phyloP scores from a whole-genome alignment of 2,113 vertebrate species.

The Antechinus flavipes region DNA sequence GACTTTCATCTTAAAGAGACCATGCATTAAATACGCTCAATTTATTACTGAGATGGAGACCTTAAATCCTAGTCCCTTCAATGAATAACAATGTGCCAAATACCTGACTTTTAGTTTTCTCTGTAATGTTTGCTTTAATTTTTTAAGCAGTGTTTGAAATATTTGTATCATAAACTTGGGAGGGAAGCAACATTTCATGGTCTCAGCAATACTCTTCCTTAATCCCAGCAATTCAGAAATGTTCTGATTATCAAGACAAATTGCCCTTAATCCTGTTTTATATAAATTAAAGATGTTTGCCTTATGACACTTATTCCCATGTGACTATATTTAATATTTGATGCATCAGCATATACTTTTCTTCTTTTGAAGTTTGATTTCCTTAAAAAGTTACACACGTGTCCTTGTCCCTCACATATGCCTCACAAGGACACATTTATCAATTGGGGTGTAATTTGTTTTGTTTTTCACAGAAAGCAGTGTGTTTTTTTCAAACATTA shows the following conservation, averaged over 20 bases:
- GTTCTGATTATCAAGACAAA: slow-evolving; percentile 62
- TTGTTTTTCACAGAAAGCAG: neutral
- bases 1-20: slow-evolving; percentile 65
- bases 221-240: slow-evolving; percentile 65
- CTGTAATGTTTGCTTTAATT: slow-evolving; percentile 60
- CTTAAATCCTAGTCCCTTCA: slow-evolving; percentile 41
- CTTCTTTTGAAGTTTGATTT: slow-evolving; percentile 32
- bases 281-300: slow-evolving; percentile 45
- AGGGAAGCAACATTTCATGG: slow-evolving; percentile 39
- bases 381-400: slow-evolving; percentile 5
- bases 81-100: neutral
- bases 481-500: slow-evolving; percentile 39
- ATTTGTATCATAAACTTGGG: slow-evolving; percentile 18
- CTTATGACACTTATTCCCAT: slow-evolving; percentile 1
- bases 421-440: slow-evolving; percentile 50
- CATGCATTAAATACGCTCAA: slow-evolving; percentile 55
- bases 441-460: slow-evolving; percentile 40
- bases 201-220: slow-evolving; percentile 73
- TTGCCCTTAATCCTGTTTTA: slow-evolving; percentile 51
- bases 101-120: slow-evolving; percentile 64
- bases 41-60: slow-evolving; percentile 66
- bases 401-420: slow-evolving; percentile 36
- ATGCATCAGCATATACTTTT: slow-evolving; percentile 49
- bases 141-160: slow-evolving; percentile 52
- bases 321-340: neutral